Evolutionary conservation across 2,888 invertebrate genomes (phyloP).

Genomic region (Perithous albicinctus): DNA sequence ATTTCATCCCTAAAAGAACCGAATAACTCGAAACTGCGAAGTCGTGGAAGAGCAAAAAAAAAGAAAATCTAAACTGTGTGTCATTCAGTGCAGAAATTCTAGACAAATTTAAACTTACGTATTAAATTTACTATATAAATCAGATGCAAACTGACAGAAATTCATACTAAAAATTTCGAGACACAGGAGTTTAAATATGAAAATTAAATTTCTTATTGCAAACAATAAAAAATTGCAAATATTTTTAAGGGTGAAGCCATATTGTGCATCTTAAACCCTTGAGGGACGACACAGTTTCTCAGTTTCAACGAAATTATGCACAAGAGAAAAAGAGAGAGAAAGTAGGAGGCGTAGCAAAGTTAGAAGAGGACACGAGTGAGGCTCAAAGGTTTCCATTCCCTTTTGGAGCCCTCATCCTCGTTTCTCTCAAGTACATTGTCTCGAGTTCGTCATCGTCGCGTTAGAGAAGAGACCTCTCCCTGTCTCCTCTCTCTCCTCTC

Average conservation of each 20-base stretch:
- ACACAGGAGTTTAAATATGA: too few relatives aligned
- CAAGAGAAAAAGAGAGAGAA: neutral
- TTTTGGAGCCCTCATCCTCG: neutral
- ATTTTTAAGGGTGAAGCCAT: too few relatives aligned
- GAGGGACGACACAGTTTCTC: neutral
- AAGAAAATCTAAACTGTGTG: neutral
- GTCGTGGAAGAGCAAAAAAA: neutral
- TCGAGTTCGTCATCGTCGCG: conserved; percentile 28
- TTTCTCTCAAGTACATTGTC: conserved; percentile 12
- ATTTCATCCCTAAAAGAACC: too few relatives aligned
- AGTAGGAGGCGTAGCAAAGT: neutral
- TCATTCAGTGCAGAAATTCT: neutral
- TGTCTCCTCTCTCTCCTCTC: too few relatives aligned
- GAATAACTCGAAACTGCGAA: neutral
- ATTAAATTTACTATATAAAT: too few relatives aligned
- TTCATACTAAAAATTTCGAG: too few relatives aligned
- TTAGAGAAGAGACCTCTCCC: neutral
- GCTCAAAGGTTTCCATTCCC: conserved; percentile 7
- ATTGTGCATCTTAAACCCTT: too few relatives aligned
- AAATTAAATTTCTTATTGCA: too few relatives aligned
- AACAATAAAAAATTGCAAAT: too few relatives aligned
- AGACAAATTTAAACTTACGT: too few relatives aligned
- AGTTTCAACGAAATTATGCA: neutral
- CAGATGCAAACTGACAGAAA: too few relatives aligned
- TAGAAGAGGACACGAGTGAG: neutral